Evolutionary conservation across 2,888 invertebrate genomes (phyloP).

Genomic region (Allophyes oxyacanthae): DNA sequence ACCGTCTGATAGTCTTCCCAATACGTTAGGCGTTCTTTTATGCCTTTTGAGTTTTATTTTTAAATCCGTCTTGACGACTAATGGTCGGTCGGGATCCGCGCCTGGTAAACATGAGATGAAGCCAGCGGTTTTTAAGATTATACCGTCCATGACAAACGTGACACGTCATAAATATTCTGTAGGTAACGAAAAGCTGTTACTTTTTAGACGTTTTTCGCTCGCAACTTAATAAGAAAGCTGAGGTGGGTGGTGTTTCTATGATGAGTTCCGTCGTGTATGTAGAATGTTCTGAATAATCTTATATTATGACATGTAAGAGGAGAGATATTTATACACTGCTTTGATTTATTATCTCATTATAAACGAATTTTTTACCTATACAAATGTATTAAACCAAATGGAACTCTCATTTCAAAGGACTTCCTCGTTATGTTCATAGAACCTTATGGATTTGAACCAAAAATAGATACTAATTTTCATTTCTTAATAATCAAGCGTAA

Average conservation of each 20-base stretch:
- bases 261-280: background rate
- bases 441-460: no score
- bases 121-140: conserved; percentile 36
- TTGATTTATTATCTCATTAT: no score
- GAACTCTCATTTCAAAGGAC: no score
- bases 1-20: conserved; percentile 50
- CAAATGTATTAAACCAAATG: no score
- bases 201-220: conserved; percentile 21
- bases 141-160: conserved; percentile 31
- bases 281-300: conserved; percentile 9
- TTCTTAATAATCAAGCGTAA: conserved; percentile 17
- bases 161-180: conserved; percentile 46
- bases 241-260: conserved; percentile 18
- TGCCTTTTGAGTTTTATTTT: conserved; percentile 59
- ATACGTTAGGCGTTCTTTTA: conserved; percentile 56
- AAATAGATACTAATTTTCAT: conserved; percentile 4
- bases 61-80: conserved; percentile 57
- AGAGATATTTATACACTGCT: background rate
- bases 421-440: no score
- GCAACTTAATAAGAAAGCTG: conserved; percentile 21
- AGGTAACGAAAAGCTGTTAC: conserved; percentile 16
- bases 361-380: no score
- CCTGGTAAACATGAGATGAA: conserved; percentile 49
- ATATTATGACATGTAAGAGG: background rate
- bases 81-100: conserved; percentile 47